Conservation (phyloP, 2,888 invertebrate genomes). For the Gonocerus acuteangulatus region DNA sequence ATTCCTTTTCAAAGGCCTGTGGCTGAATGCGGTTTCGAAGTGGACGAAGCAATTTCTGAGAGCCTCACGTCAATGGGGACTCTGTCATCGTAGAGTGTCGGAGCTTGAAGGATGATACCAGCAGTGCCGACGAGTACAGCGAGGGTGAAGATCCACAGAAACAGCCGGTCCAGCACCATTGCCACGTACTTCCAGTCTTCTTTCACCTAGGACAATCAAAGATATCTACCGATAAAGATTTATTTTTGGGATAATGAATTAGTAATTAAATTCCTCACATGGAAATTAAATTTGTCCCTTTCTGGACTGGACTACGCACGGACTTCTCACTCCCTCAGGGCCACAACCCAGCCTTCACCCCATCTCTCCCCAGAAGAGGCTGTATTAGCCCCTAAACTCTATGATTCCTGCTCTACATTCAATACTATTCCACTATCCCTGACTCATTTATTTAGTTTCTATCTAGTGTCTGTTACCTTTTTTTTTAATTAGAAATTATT, state of each 20-base stretch:
- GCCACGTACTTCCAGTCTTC: slow-evolving; percentile 99
- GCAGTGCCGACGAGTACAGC: slow-evolving; percentile 91
- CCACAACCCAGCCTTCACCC: too few species aligned
- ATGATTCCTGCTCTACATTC: too few species aligned
- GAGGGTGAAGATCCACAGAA: slow-evolving; percentile 94
- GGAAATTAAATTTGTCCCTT: too few species aligned
- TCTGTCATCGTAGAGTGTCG: slow-evolving; percentile 86
- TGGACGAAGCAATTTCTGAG: slow-evolving; percentile 82
- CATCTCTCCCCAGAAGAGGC: too few species aligned
- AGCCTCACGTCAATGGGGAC: slow-evolving; percentile 79
- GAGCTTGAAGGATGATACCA: slow-evolving; percentile 89
- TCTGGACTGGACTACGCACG: too few species aligned
- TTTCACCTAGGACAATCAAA: slow-evolving; percentile 73
- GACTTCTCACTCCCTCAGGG: too few species aligned
- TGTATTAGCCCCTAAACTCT: too few species aligned
- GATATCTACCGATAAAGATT: too few species aligned
- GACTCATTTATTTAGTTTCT: too few species aligned
- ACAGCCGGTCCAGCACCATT: slow-evolving; percentile 92
- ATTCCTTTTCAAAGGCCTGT: slow-evolving; percentile 37
- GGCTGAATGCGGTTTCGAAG: slow-evolving; percentile 69
- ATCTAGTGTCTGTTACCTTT: too few species aligned
- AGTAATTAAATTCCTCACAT: not conserved
- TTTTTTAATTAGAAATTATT: too few species aligned
- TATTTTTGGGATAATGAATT: not conserved
- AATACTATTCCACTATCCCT: too few species aligned